Base-by-base conservation (phyloP, 2,797 vertebrate genomes). In the Dromococcyx pavoninus region DNA sequence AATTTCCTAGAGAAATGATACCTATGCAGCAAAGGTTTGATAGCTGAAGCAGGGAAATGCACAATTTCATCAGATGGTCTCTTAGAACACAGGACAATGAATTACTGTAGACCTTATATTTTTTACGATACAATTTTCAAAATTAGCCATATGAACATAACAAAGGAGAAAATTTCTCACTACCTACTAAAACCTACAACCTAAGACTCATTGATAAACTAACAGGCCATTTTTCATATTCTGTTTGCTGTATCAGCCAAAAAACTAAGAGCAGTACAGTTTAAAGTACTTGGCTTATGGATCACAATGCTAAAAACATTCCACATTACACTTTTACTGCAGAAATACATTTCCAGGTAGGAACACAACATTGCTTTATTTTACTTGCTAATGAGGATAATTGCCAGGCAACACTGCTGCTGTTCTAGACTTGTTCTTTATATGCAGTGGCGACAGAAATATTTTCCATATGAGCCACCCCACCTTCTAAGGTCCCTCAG, bases 391-490 rank as follows among this genome's bases (percentile, higher is more conserved):
- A 97, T 77, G 67, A 97, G 97, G 91, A 76, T 96, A 98, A 97
- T 94, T 97, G 97, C 97, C 97, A 95, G 72, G 76, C 95, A 93
- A 30, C 72, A 69, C 91, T 51, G 77, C 89, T 74, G 90, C 88
- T 86, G 89, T 56, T 83, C 94, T 86, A 96, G 97, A 88, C 93
- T 96, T 95, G 89, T 57, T 94, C 97, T 89, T 97, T 89, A 89
- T 53, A 62, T 10, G 61, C 91, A 84, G 96, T 18, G 77, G 96
- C 94, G 96, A 96, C 92, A 97, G 96, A 98, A 98, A 97, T 98
- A 97, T 91, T 97, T 98, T 98, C 97, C 97, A 96, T 97, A 96
- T 96, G 97, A 98, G 95, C 94, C 94, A 92, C 84, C 56, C 66
- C 65, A 91, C 94, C 80, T 83, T 95, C 92, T 60, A 91, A 95